Evolutionary conservation across 2,888 invertebrate species (phyloP), one percentile per base, ranked within the genome.

Genomic region (Incurvaria masculella): DNA sequence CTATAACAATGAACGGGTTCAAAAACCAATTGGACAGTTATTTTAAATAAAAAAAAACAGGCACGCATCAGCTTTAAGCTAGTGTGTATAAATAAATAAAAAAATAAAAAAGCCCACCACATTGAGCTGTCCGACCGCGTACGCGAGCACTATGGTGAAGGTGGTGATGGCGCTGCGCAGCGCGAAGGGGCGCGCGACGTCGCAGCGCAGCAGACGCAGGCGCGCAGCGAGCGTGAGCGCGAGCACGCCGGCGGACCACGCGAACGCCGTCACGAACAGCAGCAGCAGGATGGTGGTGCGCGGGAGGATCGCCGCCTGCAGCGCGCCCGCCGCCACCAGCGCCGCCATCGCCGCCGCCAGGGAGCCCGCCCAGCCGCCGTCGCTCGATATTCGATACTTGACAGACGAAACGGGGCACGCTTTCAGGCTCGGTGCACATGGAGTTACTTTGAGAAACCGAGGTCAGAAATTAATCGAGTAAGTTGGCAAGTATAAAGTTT

Each of bases 51-150:
- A n/a, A n/a, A n/a, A n/a, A n/a, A n/a, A n/a, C n/a, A n/a, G n/a
- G n/a, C n/a, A n/a, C n/a, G n/a, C n/a, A n/a, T n/a, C n/a, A n/a
- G n/a, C n/a, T n/a, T n/a, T n/a, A n/a, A n/a, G n/a, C n/a, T n/a
- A n/a, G n/a, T n/a, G n/a, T n/a, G n/a, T n/a, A n/a, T n/a, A n/a
- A n/a, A n/a, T n/a, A n/a, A n/a, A n/a, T n/a, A n/a, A n/a, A n/a
- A n/a, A n/a, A n/a, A n/a, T n/a, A 82, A 76, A 56, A 43, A 17
- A 54, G 84, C 91, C 84, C 79, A 94, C 94, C 80, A 94, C 91
- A 81, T 95, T 95, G 52, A 94, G 91, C 79, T 94, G 94, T 45
- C 92, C 91, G 53, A 94, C 91, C 44, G 92, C 88, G 66, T 94
- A 94, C 27, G 94, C 86, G 49, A 94, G 79, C 10, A 94, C 84